Evolutionary conservation across 2,888 invertebrate species (phyloP), one percentile per base, ranked within the genome.

Genomic region (Scaptomyza caliginosa): DNA sequence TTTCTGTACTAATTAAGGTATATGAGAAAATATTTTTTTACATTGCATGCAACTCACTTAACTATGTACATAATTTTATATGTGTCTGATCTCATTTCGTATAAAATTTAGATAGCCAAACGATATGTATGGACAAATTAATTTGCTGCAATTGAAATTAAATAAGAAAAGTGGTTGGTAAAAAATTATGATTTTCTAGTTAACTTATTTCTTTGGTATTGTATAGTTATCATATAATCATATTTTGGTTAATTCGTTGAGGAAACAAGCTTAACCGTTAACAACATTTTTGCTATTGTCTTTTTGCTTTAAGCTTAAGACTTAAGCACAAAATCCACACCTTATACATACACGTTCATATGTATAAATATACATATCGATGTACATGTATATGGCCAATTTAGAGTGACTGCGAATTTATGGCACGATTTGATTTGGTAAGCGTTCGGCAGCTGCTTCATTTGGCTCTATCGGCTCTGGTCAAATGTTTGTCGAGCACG

Each of bases 401-500:
- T 81, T 3, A 73, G 70, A 63, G 56, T 66, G 62, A 30, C 73
- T 36, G 39, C 16, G 43, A 68, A 82, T 79, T 79, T 82, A 79
- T 77, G 83, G 57, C 77, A 60, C 66, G 65, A 71, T 79, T 80
- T 68, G 77, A 80, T 83, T 79, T 66, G 46, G 58, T 46, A 67
- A 59, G 55, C 62, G 58, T 56, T 62, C 23, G 21, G 52, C 40
- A 56, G 62, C 55, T 69, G 48, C 50, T 63, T 56, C 63, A 65
- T 57, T 62, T 58, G 57, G 48, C 59, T 45, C 65, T 74, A 83
- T 77, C 74, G 58, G 42, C 32, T 38, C 16, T 64, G 79, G 67
- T 45, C 74, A 83, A 83, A 83, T 80, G 86, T 67, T 80, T 66
- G 58, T 40, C 28, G 66, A 73, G 65, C 82, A 83, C 86, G 82